Evolutionary conservation across 2,113 vertebrate genomes (phyloP).

Genomic region (Phylloscopus trochilus): DNA sequence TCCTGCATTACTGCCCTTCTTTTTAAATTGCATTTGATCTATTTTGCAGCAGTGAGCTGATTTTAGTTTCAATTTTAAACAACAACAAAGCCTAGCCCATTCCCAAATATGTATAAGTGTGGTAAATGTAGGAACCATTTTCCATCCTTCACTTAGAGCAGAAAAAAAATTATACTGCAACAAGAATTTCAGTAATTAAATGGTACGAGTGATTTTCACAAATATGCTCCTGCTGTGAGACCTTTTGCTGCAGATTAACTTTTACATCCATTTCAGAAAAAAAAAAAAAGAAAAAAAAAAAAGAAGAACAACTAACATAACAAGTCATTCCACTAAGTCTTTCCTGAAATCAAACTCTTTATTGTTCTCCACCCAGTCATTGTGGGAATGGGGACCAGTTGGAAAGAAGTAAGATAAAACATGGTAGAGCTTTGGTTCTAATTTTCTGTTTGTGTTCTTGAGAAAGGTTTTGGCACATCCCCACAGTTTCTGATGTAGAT

Average conservation of each 20-base stretch:
- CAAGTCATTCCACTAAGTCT: not conserved
- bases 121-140: not conserved
- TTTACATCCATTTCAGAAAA: constrained; percentile 7
- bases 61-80: not conserved
- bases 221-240: constrained; percentile 7
- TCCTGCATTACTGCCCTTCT: not conserved
- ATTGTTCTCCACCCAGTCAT: not conserved
- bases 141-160: not conserved
- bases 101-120: not conserved
- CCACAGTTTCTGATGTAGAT: not conserved
- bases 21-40: not conserved
- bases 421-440: not conserved
- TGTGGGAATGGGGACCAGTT: not conserved
- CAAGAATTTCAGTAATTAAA: constrained; percentile 45
- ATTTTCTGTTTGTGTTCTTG: not conserved
- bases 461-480: not conserved
- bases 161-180: constrained; percentile 15
- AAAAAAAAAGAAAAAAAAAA: not conserved
- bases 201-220: constrained; percentile 12
- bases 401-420: not conserved
- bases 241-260: constrained; percentile 23
- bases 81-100: not conserved
- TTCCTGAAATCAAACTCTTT: not conserved
- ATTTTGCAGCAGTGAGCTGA: not conserved
- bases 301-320: too few species aligned